Percentiles rank a stretch among this genome's conserved stretches.
These are phyloP conservation scores for Lepidocolaptes lacrymiger DNA, from an alignment of 2,797 vertebrate species.

Conservation along the genomic window DNA sequence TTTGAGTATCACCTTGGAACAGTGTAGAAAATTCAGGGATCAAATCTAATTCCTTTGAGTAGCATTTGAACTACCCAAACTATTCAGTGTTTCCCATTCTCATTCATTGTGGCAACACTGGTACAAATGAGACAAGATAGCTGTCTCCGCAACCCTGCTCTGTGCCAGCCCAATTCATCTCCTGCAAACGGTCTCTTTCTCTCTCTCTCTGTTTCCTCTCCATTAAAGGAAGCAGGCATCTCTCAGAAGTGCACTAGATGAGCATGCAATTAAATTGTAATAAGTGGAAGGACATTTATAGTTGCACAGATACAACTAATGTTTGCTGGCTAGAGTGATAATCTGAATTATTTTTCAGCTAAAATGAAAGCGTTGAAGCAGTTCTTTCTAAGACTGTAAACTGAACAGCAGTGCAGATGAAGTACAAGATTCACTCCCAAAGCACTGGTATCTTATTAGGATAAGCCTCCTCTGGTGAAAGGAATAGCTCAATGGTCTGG, in stretches of 20 bases:
- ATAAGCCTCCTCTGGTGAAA: background rate
- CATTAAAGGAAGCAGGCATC: background rate
- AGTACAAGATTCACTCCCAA: background rate
- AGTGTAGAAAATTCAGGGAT: background rate
- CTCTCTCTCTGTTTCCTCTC: background rate
- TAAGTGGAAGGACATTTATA: background rate
- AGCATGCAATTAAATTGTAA: background rate
- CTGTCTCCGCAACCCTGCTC: background rate
- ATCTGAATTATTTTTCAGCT: background rate
- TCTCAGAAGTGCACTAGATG: background rate
- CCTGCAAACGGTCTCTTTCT: background rate
- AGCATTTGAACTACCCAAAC: background rate
- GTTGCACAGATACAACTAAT: background rate
- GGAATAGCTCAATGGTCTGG: background rate
- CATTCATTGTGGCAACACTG: background rate
- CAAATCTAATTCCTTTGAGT: background rate
- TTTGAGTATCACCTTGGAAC: background rate
- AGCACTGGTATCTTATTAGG: background rate
- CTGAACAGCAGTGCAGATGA: background rate
- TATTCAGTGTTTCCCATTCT: background rate
- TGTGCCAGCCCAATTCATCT: background rate
- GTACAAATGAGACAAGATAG: background rate
- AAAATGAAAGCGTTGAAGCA: background rate
- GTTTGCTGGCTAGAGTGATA: background rate
- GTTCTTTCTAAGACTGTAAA: background rate